Evolutionary conservation across 2,888 invertebrate species (phyloP).

Genomic region (Eupithecia exiguata): DNA sequence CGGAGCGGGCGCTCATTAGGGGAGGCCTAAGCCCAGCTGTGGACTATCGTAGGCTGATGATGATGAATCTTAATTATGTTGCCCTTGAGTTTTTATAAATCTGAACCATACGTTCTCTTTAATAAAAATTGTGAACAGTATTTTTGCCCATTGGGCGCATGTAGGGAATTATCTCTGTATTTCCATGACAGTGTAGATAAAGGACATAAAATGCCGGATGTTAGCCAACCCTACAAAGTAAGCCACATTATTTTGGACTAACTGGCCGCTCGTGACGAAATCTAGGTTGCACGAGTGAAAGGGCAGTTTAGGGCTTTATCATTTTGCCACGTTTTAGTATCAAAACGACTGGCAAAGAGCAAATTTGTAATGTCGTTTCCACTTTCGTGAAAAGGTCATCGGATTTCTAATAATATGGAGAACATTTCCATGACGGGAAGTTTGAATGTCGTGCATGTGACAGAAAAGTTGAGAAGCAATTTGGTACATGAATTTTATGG

Average conservation of each 20-base stretch:
- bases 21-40: too few species aligned
- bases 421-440: not conserved
- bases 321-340: slow-evolving; percentile 45
- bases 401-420: not conserved
- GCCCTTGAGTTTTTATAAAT: not conserved
- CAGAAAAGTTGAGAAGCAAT: not conserved
- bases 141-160: not conserved
- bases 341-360: slow-evolving; percentile 27
- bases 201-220: slow-evolving; percentile 18
- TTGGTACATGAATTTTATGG: not conserved
- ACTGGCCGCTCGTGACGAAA: slow-evolving; percentile 66
- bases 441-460: not conserved
- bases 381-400: not conserved
- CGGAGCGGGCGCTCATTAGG: too few species aligned
- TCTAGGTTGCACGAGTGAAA: slow-evolving; percentile 73
- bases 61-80: not conserved
- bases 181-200: not conserved
- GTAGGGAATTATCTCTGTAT: not conserved
- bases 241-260: slow-evolving; percentile 43
- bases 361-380: slow-evolving; percentile 1
- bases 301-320: slow-evolving; percentile 59
- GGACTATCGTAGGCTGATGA: too few species aligned
- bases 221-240: slow-evolving; percentile 28
- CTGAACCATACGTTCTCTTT: not conserved
- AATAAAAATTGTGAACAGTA: not conserved